phyloP scores from a whole-genome alignment of 2,113 vertebrate genomes.

The Lonchura striata region DNA sequence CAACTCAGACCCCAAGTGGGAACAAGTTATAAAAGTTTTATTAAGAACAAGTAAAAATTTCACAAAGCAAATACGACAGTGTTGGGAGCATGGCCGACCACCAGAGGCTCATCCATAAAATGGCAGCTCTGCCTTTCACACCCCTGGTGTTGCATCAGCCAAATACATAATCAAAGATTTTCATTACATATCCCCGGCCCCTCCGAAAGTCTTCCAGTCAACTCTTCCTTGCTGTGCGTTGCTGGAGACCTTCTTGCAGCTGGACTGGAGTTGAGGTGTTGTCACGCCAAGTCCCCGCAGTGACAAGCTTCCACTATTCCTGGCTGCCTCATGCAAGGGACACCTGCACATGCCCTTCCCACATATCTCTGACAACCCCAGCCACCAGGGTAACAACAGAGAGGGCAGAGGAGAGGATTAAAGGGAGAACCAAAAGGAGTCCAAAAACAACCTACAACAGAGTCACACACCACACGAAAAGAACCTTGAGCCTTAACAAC shows the following conservation, averaged over 20 bases:
- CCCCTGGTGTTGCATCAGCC: not conserved
- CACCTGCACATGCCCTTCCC: fast-evolving
- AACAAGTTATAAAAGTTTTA: not conserved
- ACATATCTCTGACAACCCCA: no score
- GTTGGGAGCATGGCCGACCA: not conserved
- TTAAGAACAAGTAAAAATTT: not conserved
- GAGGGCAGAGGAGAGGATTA: not conserved
- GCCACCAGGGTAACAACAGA: not conserved
- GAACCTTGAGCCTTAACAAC: not conserved
- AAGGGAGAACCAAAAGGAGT: not conserved
- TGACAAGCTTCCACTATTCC: not conserved
- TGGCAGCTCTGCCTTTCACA: not conserved
- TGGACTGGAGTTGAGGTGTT: not conserved
- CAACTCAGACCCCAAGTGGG: not conserved
- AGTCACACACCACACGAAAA: not conserved
- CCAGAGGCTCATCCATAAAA: not conserved
- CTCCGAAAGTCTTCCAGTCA: not conserved
- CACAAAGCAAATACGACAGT: not conserved
- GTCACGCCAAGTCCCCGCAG: not conserved
- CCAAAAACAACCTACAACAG: not conserved
- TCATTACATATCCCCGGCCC: no score
- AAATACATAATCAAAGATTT: not conserved
- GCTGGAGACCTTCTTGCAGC: not conserved
- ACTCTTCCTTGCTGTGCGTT: not conserved
- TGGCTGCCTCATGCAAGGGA: not conserved